A percentile compares a stretch with the other conserved stretches of the same genome.
Conservation (phyloP, 2,888 invertebrate genomes). For the Polylopha cassiicola region DNA sequence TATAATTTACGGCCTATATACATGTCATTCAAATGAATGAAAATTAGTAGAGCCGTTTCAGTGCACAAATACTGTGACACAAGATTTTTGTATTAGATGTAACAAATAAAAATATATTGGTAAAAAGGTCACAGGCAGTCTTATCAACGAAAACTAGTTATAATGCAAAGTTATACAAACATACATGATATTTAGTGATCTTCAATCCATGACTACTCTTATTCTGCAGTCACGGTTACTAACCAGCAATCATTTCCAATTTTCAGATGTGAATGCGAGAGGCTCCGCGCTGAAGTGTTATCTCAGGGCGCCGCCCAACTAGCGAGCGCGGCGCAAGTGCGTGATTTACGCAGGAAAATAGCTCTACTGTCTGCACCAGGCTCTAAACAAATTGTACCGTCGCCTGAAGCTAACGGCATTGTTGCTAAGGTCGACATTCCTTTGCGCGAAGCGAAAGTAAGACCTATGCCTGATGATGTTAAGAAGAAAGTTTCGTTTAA, state of each 20-base stretch:
- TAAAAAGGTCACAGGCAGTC: too few species aligned
- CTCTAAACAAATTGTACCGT: constrained; percentile 21
- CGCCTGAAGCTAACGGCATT: constrained; percentile 23
- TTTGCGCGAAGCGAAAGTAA: constrained; percentile 29
- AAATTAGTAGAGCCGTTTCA: too few species aligned
- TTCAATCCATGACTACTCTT: too few species aligned
- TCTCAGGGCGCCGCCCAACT: constrained; percentile 59
- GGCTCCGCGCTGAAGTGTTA: constrained; percentile 52
- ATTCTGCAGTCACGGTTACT: too few species aligned
- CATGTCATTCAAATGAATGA: too few species aligned
- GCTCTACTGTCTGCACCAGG: constrained; percentile 34
- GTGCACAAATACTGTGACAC: too few species aligned
- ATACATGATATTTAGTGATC: too few species aligned
- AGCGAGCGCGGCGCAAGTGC: constrained; percentile 53
- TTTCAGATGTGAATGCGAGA: constrained; percentile 56
- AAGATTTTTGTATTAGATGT: too few species aligned
- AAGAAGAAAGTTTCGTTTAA: constrained; percentile 68
- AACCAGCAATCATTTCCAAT: background rate
- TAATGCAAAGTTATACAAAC: too few species aligned
- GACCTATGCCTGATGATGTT: constrained; percentile 49
- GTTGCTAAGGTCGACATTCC: constrained; percentile 34
- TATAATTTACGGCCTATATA: too few species aligned
- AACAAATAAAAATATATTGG: too few species aligned
- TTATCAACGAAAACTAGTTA: too few species aligned
- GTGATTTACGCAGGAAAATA: constrained; percentile 57